phyloP scores from a whole-genome alignment of 2,888 invertebrate species.

The Deilephila porcellus region DNA sequence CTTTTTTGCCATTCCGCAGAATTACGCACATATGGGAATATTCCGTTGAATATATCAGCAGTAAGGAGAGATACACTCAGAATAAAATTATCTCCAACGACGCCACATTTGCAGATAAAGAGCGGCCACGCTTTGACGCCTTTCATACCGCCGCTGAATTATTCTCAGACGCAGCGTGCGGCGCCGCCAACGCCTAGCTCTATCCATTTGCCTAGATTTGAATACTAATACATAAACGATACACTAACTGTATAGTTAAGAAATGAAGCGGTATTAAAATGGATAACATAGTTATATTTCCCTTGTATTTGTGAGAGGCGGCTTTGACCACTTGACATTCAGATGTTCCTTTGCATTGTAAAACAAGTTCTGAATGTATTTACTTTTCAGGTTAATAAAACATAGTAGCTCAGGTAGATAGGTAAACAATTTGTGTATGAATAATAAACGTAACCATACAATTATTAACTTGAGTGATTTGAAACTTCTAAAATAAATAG shows the following conservation, averaged over 20 bases:
- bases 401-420: no score
- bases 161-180: conserved; percentile 28
- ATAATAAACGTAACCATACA: no score
- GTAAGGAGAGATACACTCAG: conserved; percentile 82
- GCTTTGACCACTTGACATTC: no score
- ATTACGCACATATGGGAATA: conserved; percentile 86
- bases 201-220: not conserved
- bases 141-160: conserved; percentile 51
- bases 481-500: no score
- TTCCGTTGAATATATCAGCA: conserved; percentile 84
- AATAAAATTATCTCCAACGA: conserved; percentile 83
- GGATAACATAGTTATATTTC: no score
- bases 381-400: no score
- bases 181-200: not conserved
- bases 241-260: not conserved
- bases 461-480: no score
- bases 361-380: no score
- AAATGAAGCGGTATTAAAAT: no score
- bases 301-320: no score
- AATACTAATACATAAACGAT: not conserved
- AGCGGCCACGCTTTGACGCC: conserved; percentile 63
- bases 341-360: no score
- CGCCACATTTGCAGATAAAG: conserved; percentile 79
- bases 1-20: conserved; percentile 85
- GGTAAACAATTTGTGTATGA: no score